phyloP scores from a whole-genome alignment of 2,888 invertebrate species.

The Resseliella maxima region DNA sequence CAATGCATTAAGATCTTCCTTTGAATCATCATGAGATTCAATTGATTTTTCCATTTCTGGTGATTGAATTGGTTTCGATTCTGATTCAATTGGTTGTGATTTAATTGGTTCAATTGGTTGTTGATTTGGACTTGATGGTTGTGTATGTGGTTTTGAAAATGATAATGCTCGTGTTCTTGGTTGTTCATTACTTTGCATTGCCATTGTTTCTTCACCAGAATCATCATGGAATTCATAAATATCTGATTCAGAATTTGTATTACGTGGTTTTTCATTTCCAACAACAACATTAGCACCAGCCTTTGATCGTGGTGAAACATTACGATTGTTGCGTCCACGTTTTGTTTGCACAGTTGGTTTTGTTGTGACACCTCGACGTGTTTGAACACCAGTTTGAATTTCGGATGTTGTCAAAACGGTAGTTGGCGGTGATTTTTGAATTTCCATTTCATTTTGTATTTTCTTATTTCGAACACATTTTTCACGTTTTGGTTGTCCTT shows the following conservation, averaged over 20 bases:
- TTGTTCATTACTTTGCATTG: conserved; percentile 62
- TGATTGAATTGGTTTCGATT: conserved; percentile 56
- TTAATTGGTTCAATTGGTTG: conserved; percentile 64
- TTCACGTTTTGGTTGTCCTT: not conserved
- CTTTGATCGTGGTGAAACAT: conserved; percentile 58
- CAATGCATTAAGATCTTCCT: conserved; percentile 62
- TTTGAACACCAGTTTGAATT: conserved; percentile 69
- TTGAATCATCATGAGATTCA: conserved; percentile 58
- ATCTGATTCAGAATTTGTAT: conserved; percentile 71
- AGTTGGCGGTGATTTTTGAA: conserved; percentile 62
- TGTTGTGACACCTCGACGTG: conserved; percentile 69
- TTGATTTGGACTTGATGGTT: conserved; percentile 60
- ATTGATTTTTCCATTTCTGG: not conserved
- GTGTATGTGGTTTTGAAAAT: conserved; percentile 74
- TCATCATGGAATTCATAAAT: conserved; percentile 93
- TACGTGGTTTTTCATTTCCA: conserved; percentile 62
- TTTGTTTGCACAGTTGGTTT: conserved; percentile 55
- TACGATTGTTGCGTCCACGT: conserved; percentile 62
- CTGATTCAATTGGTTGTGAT: conserved; percentile 57
- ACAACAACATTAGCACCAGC: conserved; percentile 61
- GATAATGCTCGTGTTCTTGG: conserved; percentile 79
- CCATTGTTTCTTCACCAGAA: conserved; percentile 80
- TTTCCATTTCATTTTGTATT: conserved; percentile 59
- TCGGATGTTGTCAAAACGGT: conserved; percentile 60
- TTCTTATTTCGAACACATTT: conserved; percentile 58